Base-by-base conservation (phyloP, 1,140 invertebrate species). In the Pogonomyrmex barbatus region DNA sequence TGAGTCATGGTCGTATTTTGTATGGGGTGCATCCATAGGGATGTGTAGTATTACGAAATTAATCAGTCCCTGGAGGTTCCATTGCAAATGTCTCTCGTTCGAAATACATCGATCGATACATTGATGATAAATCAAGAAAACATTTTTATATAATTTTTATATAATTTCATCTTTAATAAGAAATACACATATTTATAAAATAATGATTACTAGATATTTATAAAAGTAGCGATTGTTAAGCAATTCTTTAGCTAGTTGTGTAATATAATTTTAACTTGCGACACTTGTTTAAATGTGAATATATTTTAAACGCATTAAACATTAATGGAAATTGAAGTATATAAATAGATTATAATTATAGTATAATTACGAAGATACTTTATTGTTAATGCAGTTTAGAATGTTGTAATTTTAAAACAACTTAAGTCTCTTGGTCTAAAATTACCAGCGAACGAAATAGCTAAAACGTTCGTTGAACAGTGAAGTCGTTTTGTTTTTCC, bases 401-500 rank as follows among this genome's bases (percentile, higher is more conserved):
- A 36, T 10, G 42, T 36, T 17, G 9, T 17, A 4, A 30, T 14
- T 24, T 24, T 70, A n/a, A 17, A 45, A 58, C 24, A 45, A n/a
- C 10, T 54, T 45, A 17, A 58, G 5, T 47, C 17, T 47, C 17
- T 47, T 39, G 17, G 12, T 33, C 42, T 47, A 42, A 73, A 83
- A 83, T 6, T 24, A 2, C n/a, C 42, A 50, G 3, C 30, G 12
- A 36, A 39, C 30, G 67, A 17, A 24, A 70, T n/a, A 45, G 30
- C 50, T 54, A 65, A 58, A 83, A 73, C 42, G n/a, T 50, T 50
- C 54, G 12, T 33, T 83, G 54, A 42, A 33, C 67, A 30, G n/a
- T 52, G n/a, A 62, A 60, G 75, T 83, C 68, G 54, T 83, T 73
- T 83, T 50, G 68, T 62, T 83, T 73, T 83, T 62, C 56, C 45